Percentiles rank a stretch among this genome's conserved stretches.
These are phyloP conservation scores for Morone chrysops DNA, from an alignment of 2,113 vertebrate genomes.

Conservation along the genomic window DNA sequence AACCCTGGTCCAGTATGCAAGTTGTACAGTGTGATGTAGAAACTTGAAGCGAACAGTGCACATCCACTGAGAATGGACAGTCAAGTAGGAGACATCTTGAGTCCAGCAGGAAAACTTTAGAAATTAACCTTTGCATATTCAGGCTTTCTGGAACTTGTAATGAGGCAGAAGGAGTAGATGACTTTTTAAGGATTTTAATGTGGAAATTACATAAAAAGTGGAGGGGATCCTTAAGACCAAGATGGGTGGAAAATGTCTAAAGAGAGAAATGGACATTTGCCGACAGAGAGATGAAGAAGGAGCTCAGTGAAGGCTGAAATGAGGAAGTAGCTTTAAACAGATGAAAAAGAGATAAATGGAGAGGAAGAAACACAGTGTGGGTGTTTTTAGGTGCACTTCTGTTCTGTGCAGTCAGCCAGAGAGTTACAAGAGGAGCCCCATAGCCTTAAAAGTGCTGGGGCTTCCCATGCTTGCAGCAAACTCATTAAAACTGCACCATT, in stretches of 20 bases:
- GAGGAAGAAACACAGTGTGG: not conserved
- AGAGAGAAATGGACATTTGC: constrained; percentile 21
- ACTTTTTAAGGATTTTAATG: too few relatives aligned
- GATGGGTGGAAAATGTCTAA: constrained; percentile 7
- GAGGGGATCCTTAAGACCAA: not conserved
- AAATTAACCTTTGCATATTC: too few relatives aligned
- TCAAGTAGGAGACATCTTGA: too few relatives aligned
- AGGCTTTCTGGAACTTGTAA: too few relatives aligned
- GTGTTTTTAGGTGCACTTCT: constrained; percentile 24
- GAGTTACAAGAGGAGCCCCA: constrained; percentile 20
- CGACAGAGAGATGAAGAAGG: constrained; percentile 9
- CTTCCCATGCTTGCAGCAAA: constrained; percentile 19
- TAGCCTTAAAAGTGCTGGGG: constrained; percentile 10
- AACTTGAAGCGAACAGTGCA: too few relatives aligned
- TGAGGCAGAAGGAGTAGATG: too few relatives aligned
- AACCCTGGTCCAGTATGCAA: too few relatives aligned
- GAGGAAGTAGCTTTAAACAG: constrained; percentile 24
- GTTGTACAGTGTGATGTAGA: too few relatives aligned
- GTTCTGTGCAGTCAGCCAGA: constrained; percentile 41
- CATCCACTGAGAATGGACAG: too few relatives aligned
- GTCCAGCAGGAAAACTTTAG: too few relatives aligned
- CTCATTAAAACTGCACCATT: constrained; percentile 54
- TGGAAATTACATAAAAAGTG: too few relatives aligned
- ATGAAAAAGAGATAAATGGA: constrained; percentile 18
- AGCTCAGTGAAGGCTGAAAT: constrained; percentile 29